Conservation (phyloP, 2,113 vertebrate genomes). For the Calidris pygmaea region DNA sequence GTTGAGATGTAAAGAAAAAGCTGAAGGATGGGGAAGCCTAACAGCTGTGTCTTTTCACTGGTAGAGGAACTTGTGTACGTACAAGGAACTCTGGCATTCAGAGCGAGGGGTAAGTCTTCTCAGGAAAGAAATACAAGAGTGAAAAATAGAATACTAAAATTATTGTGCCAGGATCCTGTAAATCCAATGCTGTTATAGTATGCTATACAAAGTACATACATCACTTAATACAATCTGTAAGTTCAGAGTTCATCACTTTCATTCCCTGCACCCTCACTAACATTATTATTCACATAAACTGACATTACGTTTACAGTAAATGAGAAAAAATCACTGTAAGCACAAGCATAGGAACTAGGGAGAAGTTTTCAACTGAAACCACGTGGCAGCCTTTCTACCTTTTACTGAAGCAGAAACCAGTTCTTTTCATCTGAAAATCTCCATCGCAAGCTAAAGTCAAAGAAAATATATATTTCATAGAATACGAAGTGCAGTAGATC, state of each 20-base stretch:
- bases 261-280: not conserved
- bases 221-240: not conserved
- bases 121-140: not conserved
- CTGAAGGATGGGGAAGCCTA: not conserved
- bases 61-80: not conserved
- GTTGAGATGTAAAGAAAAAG: not conserved
- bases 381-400: not conserved
- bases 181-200: not conserved
- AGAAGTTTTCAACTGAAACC: not conserved
- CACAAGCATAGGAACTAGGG: not conserved
- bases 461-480: slow-evolving; percentile 7
- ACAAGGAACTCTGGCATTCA: not conserved
- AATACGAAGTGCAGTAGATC: slow-evolving; percentile 10
- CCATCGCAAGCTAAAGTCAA: not conserved
- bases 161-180: not conserved
- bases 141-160: not conserved
- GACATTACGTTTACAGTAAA: not conserved
- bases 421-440: slow-evolving; percentile 2
- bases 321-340: not conserved
- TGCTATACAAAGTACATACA: not conserved
- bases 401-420: slow-evolving; percentile 8
- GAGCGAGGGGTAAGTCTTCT: not conserved
- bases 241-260: not conserved
- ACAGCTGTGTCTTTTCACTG: not conserved
- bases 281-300: not conserved